A percentile compares a stretch with the other conserved stretches of the same genome.
These are phyloP conservation scores for Uromys caudimaculatus DNA, from an alignment of 2,797 vertebrate species.

Conservation along the genomic window DNA sequence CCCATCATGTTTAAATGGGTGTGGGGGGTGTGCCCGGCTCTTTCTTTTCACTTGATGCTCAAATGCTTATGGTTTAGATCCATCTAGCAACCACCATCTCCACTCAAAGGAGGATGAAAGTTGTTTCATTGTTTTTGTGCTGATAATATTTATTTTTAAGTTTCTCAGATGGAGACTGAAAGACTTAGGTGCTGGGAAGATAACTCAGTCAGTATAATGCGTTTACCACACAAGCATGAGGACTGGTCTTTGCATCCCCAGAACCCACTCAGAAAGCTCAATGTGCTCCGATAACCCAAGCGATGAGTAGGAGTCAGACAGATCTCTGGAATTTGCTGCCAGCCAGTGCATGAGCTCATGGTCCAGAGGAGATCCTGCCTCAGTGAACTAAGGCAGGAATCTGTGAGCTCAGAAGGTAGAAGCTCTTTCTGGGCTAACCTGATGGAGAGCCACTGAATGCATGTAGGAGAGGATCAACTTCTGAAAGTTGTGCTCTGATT, in stretches of 20 bases:
- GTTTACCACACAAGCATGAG: background rate
- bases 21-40: background rate
- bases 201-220: background rate
- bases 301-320: background rate
- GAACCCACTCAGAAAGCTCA: background rate
- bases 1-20: constrained; percentile 16
- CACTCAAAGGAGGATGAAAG: background rate
- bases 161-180: background rate
- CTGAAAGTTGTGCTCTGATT: background rate
- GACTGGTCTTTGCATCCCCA: background rate
- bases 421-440: background rate
- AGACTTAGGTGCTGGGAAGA: background rate
- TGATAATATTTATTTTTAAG: background rate
- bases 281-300: background rate
- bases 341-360: background rate
- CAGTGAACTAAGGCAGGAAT: background rate
- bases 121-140: background rate
- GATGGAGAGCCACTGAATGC: background rate
- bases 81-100: background rate
- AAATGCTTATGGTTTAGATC: rapidly evolving
- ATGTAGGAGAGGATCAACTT: background rate
- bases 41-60: background rate
- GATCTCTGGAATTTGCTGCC: background rate
- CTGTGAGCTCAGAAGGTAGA: background rate
- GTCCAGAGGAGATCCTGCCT: background rate